Conservation (phyloP, 2,888 invertebrate species). For the Eubasilissa splendida region DNA sequence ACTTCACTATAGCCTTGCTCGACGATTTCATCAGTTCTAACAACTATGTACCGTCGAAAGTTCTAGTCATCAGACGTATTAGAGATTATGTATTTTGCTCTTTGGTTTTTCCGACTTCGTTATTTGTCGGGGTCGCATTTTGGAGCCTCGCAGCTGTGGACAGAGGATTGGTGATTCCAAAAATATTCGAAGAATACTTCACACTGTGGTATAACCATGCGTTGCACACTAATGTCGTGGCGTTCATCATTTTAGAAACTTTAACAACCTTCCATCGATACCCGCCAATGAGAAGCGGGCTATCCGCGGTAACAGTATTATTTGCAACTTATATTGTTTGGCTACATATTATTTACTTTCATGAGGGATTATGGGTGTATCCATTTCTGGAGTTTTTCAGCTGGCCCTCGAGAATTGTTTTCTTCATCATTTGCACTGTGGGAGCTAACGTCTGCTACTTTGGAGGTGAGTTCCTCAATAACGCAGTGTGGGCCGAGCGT, state of each 20-base stretch:
- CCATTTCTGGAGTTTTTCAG: constrained; percentile 88
- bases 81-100: constrained; percentile 81
- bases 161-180: constrained; percentile 91
- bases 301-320: constrained; percentile 76
- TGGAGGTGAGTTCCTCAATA: constrained; percentile 82
- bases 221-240: constrained; percentile 90
- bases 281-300: constrained; percentile 78
- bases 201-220: constrained; percentile 95
- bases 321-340: constrained; percentile 83
- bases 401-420: constrained; percentile 80
- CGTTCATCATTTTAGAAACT: constrained; percentile 85
- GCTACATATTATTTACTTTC: constrained; percentile 83
- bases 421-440: constrained; percentile 78
- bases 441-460: constrained; percentile 78
- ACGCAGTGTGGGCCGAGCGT: constrained; percentile 81
- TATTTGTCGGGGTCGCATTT: constrained; percentile 91
- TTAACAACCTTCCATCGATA: constrained; percentile 83
- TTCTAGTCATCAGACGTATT: constrained; percentile 77
- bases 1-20: constrained; percentile 82
- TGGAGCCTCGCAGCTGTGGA: constrained; percentile 93
- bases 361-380: constrained; percentile 92
- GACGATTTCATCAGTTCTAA: constrained; percentile 86
- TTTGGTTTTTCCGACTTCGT: constrained; percentile 84
- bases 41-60: constrained; percentile 76
- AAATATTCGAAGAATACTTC: constrained; percentile 86